Evolutionary conservation across 2,888 invertebrate genomes (phyloP), one percentile per base, ranked within the genome.

Genomic region (Phasia obesa): DNA sequence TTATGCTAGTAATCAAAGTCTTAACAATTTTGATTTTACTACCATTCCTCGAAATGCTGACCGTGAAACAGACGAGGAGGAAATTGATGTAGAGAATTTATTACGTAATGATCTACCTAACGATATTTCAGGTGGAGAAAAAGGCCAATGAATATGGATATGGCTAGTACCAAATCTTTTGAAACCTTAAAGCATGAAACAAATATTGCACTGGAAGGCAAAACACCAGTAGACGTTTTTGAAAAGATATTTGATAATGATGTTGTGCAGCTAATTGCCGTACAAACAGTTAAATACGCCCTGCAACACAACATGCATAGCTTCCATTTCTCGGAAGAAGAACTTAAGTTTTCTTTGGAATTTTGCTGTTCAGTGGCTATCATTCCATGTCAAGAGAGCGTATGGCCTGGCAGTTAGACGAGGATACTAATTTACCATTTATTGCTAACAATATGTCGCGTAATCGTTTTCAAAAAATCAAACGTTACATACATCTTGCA

Each of bases 1-100:
- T n/a, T 44, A 44, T 44, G 44, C 44, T n/a, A n/a, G 5, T 44
- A n/a, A n/a, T 27, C 3, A 27, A 4, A 27, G 27, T 6, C 27
- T 4, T 6, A 27, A 3, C 4, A 27, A 27, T 27, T 27, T 4
- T 6, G 27, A 27, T 4, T 27, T 27, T 27, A 27, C 27, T 6
- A 27, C 6, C 3, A 27, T 44, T 44, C n/a, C 44, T n/a, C 44
- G 2, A 44, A 15, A 44, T 44, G 4, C 44, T 2, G 44, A 44
- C 44, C 17, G 44, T n/a, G n/a, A 44, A n/a, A 44, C 44, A 44
- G 44, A 44, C n/a, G n/a, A 44, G 17, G n/a, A 44, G 17, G 44
- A 44, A 44, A 44, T 44, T n/a, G 44, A 44, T n/a, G 17, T n/a
- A 44, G 44, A 15, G 2, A 44, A 44, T 2, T 44, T 44, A 44